phyloP scores from a whole-genome alignment of 2,113 vertebrate species.

The Hoplias malabaricus region DNA sequence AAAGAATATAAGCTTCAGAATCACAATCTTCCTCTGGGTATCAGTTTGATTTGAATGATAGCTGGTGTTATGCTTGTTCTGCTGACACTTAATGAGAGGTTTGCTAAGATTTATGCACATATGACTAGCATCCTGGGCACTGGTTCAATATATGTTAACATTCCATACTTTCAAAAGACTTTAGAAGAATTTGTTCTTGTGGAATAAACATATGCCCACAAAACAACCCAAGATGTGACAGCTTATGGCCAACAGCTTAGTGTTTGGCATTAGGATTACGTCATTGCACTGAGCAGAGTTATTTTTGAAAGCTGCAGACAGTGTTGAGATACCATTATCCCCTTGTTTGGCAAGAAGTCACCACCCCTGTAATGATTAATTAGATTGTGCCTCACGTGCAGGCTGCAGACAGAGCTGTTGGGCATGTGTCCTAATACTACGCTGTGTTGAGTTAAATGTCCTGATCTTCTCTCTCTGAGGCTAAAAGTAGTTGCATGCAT shows the following conservation, averaged over 20 bases:
- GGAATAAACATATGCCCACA: neutral
- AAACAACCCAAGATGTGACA: neutral
- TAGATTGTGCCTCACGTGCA: slow-evolving; percentile 4
- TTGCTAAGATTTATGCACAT: neutral
- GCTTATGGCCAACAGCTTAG: neutral
- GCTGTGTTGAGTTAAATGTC: slow-evolving; percentile 20
- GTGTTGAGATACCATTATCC: neutral
- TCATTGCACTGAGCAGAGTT: slow-evolving; percentile 6
- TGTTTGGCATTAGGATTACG: slow-evolving; percentile 11
- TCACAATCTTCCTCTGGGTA: neutral
- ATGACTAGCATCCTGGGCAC: neutral
- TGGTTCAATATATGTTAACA: neutral
- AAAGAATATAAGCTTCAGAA: slow-evolving; percentile 36
- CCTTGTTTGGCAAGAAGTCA: neutral
- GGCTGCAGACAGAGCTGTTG: neutral
- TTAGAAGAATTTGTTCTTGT: neutral
- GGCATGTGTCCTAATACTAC: neutral
- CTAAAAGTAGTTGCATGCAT: slow-evolving; percentile 43
- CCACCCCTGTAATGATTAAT: slow-evolving; percentile 8
- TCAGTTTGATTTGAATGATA: neutral
- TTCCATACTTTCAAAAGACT: neutral
- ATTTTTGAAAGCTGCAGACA: neutral
- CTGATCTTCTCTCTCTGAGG: slow-evolving; percentile 29
- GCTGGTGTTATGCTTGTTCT: neutral
- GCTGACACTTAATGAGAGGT: neutral